These are phyloP conservation scores for Drosophila orena DNA, from an alignment of 1,140 invertebrate species.

Conservation along the genomic window DNA sequence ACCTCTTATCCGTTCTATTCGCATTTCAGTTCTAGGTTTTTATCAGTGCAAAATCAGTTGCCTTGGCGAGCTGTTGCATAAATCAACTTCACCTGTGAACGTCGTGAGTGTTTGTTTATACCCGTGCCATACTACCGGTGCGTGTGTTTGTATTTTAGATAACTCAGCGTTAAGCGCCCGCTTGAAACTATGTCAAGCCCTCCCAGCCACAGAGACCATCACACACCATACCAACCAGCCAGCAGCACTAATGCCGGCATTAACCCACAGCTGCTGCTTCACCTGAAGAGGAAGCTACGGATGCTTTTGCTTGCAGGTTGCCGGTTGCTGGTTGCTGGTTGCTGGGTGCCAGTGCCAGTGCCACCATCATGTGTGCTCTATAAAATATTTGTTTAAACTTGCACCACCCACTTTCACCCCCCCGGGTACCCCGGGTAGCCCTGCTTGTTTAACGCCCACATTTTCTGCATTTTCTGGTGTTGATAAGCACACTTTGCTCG, in stretches of 20 bases:
- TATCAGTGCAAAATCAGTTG: conserved; percentile 47
- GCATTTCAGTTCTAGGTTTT: background rate
- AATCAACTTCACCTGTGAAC: conserved; percentile 68
- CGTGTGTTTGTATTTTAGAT: conserved; percentile 56
- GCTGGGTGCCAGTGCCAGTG: conserved; percentile 22
- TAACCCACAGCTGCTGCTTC: conserved; percentile 38
- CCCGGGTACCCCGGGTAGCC: background rate
- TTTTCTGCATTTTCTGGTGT: conserved; percentile 48
- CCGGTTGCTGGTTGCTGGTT: conserved; percentile 25
- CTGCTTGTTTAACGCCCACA: background rate
- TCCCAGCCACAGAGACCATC: conserved; percentile 14
- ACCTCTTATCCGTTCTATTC: background rate
- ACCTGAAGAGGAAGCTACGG: conserved; percentile 29
- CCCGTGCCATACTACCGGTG: background rate
- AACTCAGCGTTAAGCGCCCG: conserved; percentile 52
- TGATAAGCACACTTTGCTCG: conserved; percentile 75
- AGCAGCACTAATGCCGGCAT: conserved; percentile 32
- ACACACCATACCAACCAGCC: background rate
- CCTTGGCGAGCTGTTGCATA: conserved; percentile 76
- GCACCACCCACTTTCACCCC: conserved; percentile 1
- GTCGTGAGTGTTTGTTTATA: conserved; percentile 22
- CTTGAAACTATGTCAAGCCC: conserved; percentile 75
- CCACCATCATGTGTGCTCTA: conserved; percentile 65
- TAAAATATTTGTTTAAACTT: conserved; percentile 81
- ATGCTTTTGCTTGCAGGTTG: conserved; percentile 14